Conservation (phyloP, 1,140 invertebrate genomes). For the Eumeta japonica region DNA sequence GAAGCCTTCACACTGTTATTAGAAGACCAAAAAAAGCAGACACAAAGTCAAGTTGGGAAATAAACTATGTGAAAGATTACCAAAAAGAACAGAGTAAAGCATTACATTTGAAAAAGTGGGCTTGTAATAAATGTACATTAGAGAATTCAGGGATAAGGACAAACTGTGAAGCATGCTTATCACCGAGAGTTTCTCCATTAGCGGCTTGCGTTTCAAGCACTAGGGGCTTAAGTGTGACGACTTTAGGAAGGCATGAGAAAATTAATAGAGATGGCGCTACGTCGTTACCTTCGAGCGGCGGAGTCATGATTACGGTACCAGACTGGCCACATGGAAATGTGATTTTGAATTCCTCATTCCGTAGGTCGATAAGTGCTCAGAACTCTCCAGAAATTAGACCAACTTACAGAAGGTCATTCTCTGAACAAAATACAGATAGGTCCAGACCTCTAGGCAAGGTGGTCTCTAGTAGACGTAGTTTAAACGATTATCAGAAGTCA, state of each 20-base stretch:
- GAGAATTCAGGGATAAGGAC: conserved; percentile 66
- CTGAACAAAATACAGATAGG: conserved; percentile 57
- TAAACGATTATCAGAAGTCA: conserved; percentile 61
- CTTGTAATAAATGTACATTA: conserved; percentile 73
- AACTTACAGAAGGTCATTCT: conserved; percentile 65
- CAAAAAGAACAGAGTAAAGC: conserved; percentile 44
- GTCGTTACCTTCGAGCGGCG: conserved; percentile 40
- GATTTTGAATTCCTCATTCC: conserved; percentile 50
- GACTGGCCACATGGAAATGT: conserved; percentile 46
- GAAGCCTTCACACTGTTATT: conserved; percentile 48
- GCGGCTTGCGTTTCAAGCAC: conserved; percentile 40
- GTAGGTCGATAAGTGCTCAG: conserved; percentile 47
- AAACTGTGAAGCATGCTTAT: conserved; percentile 67
- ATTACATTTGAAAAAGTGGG: conserved; percentile 61
- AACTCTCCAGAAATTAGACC: conserved; percentile 57
- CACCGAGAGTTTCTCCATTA: conserved; percentile 38
- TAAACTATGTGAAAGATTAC: conserved; percentile 50
- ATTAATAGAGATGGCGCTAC: conserved; percentile 40
- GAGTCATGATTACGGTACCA: conserved; percentile 49
- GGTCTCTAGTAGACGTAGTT: conserved; percentile 58
- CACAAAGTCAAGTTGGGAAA: conserved; percentile 46
- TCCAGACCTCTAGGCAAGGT: conserved; percentile 49
- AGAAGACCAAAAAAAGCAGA: conserved; percentile 40
- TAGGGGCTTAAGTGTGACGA: conserved; percentile 45
- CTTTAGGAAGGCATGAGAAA: conserved; percentile 45